These are phyloP conservation scores for Aleiodes leptofemur DNA, from an alignment of 2,888 invertebrate species.

Conservation along the genomic window DNA sequence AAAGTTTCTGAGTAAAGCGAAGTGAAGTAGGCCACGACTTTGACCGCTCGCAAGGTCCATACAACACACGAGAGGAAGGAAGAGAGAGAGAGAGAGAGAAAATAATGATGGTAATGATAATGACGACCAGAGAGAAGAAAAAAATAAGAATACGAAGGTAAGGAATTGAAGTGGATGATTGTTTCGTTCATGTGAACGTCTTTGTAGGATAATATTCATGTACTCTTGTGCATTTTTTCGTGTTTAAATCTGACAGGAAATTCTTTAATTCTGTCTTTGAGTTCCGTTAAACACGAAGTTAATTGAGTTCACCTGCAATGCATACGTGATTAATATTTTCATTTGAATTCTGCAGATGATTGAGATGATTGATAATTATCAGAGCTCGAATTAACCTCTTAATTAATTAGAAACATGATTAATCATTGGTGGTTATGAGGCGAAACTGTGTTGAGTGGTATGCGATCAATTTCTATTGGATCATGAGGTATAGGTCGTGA, in stretches of 20 bases:
- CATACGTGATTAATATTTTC: constrained; percentile 41
- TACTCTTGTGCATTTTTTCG: constrained; percentile 2
- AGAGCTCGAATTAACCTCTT: constrained; percentile 12
- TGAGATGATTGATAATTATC: too few species aligned
- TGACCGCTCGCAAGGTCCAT: constrained; percentile 75
- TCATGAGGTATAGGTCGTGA: too few species aligned
- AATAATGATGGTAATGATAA: constrained; percentile 29
- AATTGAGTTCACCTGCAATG: constrained; percentile 49
- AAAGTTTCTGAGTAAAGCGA: constrained; percentile 72
- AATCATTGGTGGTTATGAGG: constrained; percentile 37
- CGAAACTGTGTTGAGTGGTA: constrained; percentile 2
- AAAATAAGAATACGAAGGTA: not conserved
- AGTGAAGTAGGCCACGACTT: constrained; percentile 75
- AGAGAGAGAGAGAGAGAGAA: not conserved
- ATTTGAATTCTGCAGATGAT: not conserved
- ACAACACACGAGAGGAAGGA: constrained; percentile 50
- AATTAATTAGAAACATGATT: constrained; percentile 36
- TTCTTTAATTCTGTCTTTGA: constrained; percentile 31
- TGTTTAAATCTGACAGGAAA: constrained; percentile 23
- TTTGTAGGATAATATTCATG: constrained; percentile 8
- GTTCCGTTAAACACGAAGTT: constrained; percentile 52
- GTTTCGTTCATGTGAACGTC: constrained; percentile 30
- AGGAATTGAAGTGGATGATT: constrained; percentile 1
- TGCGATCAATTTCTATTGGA: too few species aligned
- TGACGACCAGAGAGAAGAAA: constrained; percentile 8